These are phyloP conservation scores for Phrynocephalus guinanensis DNA, from an alignment of 2,797 vertebrate genomes.

Conservation along the genomic window DNA sequence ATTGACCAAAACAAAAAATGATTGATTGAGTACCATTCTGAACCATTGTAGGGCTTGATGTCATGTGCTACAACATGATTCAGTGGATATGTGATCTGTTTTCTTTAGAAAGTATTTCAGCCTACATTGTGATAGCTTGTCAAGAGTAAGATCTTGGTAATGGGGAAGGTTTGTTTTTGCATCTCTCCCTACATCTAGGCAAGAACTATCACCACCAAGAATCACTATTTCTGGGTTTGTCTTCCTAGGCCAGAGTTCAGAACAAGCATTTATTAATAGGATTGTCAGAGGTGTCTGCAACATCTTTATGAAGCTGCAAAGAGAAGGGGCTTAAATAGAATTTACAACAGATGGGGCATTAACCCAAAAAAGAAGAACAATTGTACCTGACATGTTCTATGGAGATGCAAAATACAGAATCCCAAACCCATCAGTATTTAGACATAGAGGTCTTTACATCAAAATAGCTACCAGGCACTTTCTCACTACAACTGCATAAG, in stretches of 20 bases:
- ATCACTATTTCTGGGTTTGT: neutral
- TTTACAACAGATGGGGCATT: neutral
- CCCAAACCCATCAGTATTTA: constrained; percentile 20
- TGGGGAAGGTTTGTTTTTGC: neutral
- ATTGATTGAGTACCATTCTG: no score
- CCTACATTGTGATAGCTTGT: no score
- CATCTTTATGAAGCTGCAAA: neutral
- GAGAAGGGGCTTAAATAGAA: neutral
- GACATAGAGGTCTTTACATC: neutral
- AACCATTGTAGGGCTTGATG: no score
- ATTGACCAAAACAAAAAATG: no score
- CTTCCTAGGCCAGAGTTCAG: constrained; percentile 5
- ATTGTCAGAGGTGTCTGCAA: neutral
- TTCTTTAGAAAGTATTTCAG: no score
- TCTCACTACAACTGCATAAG: constrained; percentile 42
- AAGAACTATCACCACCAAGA: neutral
- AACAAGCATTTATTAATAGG: neutral
- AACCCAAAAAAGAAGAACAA: constrained; percentile 16
- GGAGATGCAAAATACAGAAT: neutral
- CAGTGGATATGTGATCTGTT: no score
- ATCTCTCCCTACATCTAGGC: neutral
- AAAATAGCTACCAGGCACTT: constrained; percentile 9
- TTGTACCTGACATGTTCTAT: neutral
- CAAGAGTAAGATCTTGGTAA: no score
- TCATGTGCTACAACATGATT: no score